phyloP scores from a whole-genome alignment of 2,888 invertebrate genomes.

The Clostera curtula region DNA sequence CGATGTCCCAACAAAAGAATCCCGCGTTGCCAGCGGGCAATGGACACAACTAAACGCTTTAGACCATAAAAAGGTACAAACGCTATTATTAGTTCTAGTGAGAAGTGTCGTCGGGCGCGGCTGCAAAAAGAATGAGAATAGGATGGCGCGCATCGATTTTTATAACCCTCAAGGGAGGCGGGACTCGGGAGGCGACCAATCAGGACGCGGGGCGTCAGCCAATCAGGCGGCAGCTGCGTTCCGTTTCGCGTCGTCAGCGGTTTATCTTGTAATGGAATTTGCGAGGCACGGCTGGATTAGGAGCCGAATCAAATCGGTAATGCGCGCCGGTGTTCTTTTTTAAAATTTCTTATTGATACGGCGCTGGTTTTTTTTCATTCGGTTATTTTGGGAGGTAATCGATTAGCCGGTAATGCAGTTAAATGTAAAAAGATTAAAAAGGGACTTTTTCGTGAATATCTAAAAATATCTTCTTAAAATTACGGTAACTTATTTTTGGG shows the following conservation, averaged over 20 bases:
- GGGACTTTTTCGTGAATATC: no score
- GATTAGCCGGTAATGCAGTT: slow-evolving; percentile 12
- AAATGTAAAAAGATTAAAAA: slow-evolving; percentile 1
- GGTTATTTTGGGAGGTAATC: slow-evolving; percentile 26
- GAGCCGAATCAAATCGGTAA: slow-evolving; percentile 53
- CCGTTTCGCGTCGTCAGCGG: slow-evolving; percentile 43
- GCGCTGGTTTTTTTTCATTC: slow-evolving; percentile 30
- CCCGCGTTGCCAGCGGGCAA: slow-evolving; percentile 59
- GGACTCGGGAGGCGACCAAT: slow-evolving; percentile 63
- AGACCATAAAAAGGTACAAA: slow-evolving; percentile 62
- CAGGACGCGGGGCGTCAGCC: slow-evolving; percentile 63
- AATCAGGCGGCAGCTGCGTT: slow-evolving; percentile 55
- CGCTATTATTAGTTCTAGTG: slow-evolving; percentile 66
- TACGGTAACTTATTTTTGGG: no score
- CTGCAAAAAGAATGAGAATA: slow-evolving; percentile 52
- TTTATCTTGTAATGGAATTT: slow-evolving; percentile 72
- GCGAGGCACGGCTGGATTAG: slow-evolving; percentile 57
- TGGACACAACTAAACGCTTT: slow-evolving; percentile 70
- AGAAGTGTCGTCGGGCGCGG: slow-evolving; percentile 59
- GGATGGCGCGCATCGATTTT: slow-evolving; percentile 63
- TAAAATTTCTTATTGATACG: slow-evolving; percentile 28
- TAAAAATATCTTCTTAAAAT: no score
- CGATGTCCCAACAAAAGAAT: slow-evolving; percentile 58
- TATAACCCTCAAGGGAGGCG: slow-evolving; percentile 65
- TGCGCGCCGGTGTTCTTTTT: slow-evolving; percentile 19